Conservation (phyloP, 2,797 vertebrate species). For the Tenualosa thibaudeaui region DNA sequence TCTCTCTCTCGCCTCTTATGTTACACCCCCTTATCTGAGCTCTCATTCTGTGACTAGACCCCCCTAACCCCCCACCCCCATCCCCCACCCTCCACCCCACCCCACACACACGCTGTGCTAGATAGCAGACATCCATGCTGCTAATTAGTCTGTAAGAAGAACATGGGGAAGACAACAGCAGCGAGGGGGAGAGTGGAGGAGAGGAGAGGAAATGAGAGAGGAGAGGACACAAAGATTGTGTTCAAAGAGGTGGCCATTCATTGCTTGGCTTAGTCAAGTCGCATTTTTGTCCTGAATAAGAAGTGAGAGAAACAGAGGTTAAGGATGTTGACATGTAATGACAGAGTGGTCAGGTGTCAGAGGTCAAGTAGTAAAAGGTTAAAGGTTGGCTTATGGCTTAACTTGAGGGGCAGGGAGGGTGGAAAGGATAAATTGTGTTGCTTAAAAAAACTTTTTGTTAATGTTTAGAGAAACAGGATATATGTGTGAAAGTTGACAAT, state of each 20-base stretch:
- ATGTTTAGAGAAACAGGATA: background rate
- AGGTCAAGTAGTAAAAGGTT: background rate
- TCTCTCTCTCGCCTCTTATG: too few relatives aligned
- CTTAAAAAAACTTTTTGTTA: background rate
- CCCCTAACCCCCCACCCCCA: too few relatives aligned
- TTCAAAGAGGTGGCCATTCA: background rate
- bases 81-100: too few relatives aligned
- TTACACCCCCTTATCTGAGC: background rate
- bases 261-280: background rate
- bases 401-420: background rate
- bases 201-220: background rate
- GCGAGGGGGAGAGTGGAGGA: background rate
- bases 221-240: background rate
- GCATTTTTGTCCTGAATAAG: background rate
- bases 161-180: background rate
- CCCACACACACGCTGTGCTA: background rate
- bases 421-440: background rate
- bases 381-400: background rate
- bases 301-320: background rate
- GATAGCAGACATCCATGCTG: background rate
- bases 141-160: conserved; percentile 5
- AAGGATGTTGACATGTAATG: background rate
- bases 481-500: background rate
- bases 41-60: background rate
- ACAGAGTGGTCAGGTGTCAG: background rate